phyloP scores from a whole-genome alignment of 2,113 vertebrate genomes.

The Pelecanoides urinatrix region DNA sequence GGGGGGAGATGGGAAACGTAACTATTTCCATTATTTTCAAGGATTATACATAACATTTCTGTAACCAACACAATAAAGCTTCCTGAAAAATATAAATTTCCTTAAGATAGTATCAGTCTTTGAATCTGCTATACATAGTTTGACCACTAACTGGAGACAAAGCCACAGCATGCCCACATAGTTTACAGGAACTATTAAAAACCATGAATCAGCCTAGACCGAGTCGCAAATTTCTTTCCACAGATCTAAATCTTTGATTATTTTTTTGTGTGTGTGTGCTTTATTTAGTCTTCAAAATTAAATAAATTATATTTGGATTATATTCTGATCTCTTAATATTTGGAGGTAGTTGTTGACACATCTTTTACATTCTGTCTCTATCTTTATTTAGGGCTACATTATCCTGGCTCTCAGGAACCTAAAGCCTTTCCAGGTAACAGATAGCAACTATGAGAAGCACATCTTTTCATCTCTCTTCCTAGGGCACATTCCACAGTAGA shows the following conservation, averaged over 20 bases:
- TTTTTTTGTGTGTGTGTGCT: too few species aligned
- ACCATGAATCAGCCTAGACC: neutral
- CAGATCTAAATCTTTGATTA: neutral
- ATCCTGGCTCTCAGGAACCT: neutral
- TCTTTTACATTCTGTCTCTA: neutral
- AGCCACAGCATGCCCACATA: neutral
- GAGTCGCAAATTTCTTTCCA: neutral
- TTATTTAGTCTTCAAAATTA: neutral
- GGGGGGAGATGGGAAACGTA: neutral
- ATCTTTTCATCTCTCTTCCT: neutral
- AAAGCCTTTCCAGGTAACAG: neutral
- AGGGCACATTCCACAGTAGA: neutral
- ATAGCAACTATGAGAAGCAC: neutral
- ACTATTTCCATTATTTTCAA: neutral
- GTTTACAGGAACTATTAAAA: neutral
- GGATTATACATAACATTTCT: neutral
- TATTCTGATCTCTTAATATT: neutral
- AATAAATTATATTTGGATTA: neutral
- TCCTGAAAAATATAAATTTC: neutral
- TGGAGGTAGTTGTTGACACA: neutral
- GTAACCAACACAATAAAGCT: neutral
- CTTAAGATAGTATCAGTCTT: neutral
- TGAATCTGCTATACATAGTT: neutral
- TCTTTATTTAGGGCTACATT: neutral
- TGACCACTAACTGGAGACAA: neutral